Evolutionary conservation across 2,113 vertebrate genomes (phyloP).

Genomic region (Psittacara wagleri): DNA sequence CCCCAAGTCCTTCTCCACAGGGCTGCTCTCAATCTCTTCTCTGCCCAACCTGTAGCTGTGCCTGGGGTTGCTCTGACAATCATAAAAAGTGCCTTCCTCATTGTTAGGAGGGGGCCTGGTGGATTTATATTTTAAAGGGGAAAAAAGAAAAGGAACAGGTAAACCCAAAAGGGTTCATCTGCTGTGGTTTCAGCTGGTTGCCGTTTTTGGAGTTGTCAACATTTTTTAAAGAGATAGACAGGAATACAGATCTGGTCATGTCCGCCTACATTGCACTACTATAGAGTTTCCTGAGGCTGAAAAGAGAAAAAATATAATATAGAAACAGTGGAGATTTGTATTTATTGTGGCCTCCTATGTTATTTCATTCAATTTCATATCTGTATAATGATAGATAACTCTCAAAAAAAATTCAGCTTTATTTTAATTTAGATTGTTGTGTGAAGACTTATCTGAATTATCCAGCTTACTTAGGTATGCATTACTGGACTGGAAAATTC

Average conservation of each 20-base stretch:
- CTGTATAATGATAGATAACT: neutral
- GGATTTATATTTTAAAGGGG: neutral
- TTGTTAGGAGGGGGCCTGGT: neutral
- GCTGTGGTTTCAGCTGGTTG: neutral
- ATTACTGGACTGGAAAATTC: conserved; percentile 31
- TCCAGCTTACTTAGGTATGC: neutral
- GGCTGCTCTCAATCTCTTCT: too few relatives aligned
- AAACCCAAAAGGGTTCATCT: neutral
- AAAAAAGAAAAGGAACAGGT: neutral
- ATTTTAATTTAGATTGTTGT: conserved; percentile 9
- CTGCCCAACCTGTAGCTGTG: too few relatives aligned
- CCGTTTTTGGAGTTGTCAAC: neutral
- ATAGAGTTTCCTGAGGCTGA: neutral
- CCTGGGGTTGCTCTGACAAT: neutral
- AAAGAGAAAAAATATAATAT: neutral
- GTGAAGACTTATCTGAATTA: neutral
- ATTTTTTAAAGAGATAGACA: neutral
- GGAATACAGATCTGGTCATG: neutral
- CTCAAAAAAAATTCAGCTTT: neutral
- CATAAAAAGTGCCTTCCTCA: neutral
- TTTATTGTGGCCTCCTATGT: neutral
- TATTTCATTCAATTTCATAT: neutral
- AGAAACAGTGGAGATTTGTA: neutral
- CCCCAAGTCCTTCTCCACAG: too few relatives aligned
- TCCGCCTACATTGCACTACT: neutral